Conservation (phyloP, 1,140 invertebrate species). For the Lethrus apterus region DNA sequence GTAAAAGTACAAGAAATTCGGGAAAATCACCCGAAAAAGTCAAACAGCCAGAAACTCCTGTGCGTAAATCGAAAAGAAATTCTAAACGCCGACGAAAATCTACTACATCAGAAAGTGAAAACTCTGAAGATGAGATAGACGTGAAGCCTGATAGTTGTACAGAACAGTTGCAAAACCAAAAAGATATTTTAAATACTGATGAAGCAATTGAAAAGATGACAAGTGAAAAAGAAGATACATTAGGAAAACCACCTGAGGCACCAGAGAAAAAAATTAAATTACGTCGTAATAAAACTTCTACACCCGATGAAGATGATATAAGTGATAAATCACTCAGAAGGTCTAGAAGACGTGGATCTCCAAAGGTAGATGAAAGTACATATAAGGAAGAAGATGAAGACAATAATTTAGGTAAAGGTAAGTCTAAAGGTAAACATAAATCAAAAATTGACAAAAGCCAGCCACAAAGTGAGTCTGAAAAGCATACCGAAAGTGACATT, state of each 20-base stretch:
- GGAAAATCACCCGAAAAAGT: conserved; percentile 15
- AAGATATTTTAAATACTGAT: background rate
- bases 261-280: conserved; percentile 6
- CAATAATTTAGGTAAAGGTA: conserved; percentile 36
- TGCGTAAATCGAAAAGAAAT: conserved; percentile 18
- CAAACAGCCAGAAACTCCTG: conserved; percentile 14
- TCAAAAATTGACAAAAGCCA: conserved; percentile 31
- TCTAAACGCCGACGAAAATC: conserved; percentile 21
- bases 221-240: background rate
- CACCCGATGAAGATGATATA: conserved; percentile 3
- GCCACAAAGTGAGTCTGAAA: conserved; percentile 26
- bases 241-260: too few species aligned
- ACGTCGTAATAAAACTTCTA: conserved; percentile 3
- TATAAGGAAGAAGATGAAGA: conserved; percentile 26
- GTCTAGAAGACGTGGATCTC: conserved; percentile 23
- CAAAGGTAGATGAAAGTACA: conserved; percentile 20
- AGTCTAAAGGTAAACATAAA: conserved; percentile 39
- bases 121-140: conserved; percentile 9
- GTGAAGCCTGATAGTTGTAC: background rate
- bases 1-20: conserved; percentile 13
- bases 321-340: conserved; percentile 21
- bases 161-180: background rate
- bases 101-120: conserved; percentile 1
- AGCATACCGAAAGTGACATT: conserved; percentile 31
- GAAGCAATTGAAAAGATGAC: background rate